A percentile compares a stretch with the other conserved stretches of the same genome.
Conservation (phyloP, 2,113 vertebrate species). For the Calypte anna region DNA sequence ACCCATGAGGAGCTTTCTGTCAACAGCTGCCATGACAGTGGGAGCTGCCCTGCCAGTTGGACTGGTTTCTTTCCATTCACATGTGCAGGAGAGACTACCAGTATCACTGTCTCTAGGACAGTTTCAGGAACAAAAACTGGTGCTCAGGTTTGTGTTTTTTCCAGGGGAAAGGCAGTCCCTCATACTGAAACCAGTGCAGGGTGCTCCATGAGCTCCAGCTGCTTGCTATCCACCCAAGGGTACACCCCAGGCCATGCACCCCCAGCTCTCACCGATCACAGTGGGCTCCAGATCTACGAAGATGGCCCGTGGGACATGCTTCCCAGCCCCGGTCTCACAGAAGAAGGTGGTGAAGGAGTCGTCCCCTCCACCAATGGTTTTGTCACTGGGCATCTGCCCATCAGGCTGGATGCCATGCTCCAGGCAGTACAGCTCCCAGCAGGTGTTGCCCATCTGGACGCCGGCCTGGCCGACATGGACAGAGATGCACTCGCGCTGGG, state of each 20-base stretch:
- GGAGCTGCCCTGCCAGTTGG: background rate
- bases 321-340: slow-evolving; percentile 63
- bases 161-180: background rate
- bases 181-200: background rate
- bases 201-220: background rate
- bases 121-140: background rate
- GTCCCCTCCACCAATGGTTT: slow-evolving; percentile 66
- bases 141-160: background rate
- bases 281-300: slow-evolving; percentile 75
- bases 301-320: slow-evolving; percentile 65
- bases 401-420: slow-evolving; percentile 75
- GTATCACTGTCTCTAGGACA: background rate
- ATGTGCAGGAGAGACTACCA: background rate
- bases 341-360: slow-evolving; percentile 75
- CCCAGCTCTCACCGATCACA: slow-evolving; percentile 59
- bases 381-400: slow-evolving; percentile 73
- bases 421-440: slow-evolving; percentile 55
- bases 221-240: background rate
- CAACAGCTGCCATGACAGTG: background rate
- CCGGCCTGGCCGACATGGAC: slow-evolving; percentile 8
- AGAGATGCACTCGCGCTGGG: background rate
- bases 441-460: slow-evolving; percentile 29
- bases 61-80: slow-evolving; percentile 8
- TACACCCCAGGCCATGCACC: background rate
- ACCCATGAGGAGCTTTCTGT: background rate